Base-by-base conservation (phyloP, 2,888 invertebrate genomes). In the Drosophila koepferae region DNA sequence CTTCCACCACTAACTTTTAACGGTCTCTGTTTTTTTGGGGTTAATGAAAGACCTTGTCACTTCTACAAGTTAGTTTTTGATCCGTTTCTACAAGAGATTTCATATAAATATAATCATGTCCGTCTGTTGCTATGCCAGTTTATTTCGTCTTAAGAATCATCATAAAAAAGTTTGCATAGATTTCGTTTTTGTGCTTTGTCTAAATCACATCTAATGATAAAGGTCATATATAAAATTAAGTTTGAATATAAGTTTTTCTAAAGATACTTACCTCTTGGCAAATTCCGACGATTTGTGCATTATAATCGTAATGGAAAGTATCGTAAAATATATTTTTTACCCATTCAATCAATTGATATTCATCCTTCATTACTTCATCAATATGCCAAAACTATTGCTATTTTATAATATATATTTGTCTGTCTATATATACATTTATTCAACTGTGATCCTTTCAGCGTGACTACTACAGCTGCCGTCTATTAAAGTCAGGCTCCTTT, bases 361-460 rank as follows among this genome's bases (percentile, higher is more conserved):
- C 53, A 62, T 59, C 43, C 16, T 23, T 63, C 74, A 62, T 59
- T 18, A 67, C 61, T 23, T 34, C 44, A 74, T 36, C 51, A 51
- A 54, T 54, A 55, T 53, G 58, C 59, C 43, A 77, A 54, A 72
- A 46, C 16, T 63, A 46, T 62, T 44, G 28, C 28, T 3, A 28
- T 6, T 28, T 28, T 28, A 28, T 28, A 23, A 51, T 54, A 40
- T 28, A 71, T 62, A 48, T 53, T 44, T 73, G n/a, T 58, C 36
- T 38, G 38, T 40, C 20, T 40, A 54, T 40, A 54, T 40, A 54
- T 54, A n/a, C n/a, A 54, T 54, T 38, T 54, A 54, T 63, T 44
- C 46, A 60, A 60, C 3, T 72, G 48, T 54, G 60, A 66, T 49
- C 59, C 68, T 58, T 74, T 71, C 77, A 78, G 77, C 77, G 72